Percentiles rank a stretch among this genome's conserved stretches.
These are phyloP conservation scores for Heliconius aoede DNA, from an alignment of 2,888 invertebrate species.

Conservation along the genomic window DNA sequence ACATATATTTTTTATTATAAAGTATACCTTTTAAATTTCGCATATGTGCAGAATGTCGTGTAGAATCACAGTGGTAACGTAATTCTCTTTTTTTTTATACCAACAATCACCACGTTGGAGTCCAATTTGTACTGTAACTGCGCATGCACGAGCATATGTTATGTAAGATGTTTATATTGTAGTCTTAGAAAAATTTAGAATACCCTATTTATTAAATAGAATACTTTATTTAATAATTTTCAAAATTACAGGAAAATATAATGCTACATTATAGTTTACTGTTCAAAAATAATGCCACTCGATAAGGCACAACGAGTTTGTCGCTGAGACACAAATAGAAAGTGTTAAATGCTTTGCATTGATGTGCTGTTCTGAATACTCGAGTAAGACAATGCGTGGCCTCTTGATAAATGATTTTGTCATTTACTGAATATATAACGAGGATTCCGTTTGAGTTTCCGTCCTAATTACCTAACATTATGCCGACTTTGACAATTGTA, in stretches of 20 bases:
- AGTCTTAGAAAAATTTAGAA: too few relatives aligned
- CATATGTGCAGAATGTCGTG: too few relatives aligned
- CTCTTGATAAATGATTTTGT: slow-evolving; percentile 51
- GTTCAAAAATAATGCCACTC: slow-evolving; percentile 61
- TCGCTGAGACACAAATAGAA: slow-evolving; percentile 72
- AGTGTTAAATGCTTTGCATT: slow-evolving; percentile 72
- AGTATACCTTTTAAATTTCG: too few relatives aligned
- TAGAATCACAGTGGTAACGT: too few relatives aligned
- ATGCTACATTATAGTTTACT: slow-evolving; percentile 23
- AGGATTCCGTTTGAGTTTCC: slow-evolving; percentile 43
- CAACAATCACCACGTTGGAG: too few relatives aligned
- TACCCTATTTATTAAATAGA: too few relatives aligned
- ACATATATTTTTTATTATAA: too few relatives aligned
- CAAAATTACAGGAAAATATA: slow-evolving; percentile 6
- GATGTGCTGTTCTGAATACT: slow-evolving; percentile 64
- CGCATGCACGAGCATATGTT: too few relatives aligned
- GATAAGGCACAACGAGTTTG: slow-evolving; percentile 58
- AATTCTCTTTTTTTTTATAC: too few relatives aligned
- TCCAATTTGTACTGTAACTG: not conserved
- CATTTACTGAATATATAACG: slow-evolving; percentile 44
- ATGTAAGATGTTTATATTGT: too few relatives aligned
- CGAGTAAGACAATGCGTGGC: slow-evolving; percentile 54
- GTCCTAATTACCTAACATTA: slow-evolving; percentile 29
- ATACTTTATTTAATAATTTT: not conserved
- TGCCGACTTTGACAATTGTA: slow-evolving; percentile 16